These are phyloP conservation scores for Microtus ochrogaster DNA, from an alignment of 2,113 vertebrate species.

Conservation along the genomic window DNA sequence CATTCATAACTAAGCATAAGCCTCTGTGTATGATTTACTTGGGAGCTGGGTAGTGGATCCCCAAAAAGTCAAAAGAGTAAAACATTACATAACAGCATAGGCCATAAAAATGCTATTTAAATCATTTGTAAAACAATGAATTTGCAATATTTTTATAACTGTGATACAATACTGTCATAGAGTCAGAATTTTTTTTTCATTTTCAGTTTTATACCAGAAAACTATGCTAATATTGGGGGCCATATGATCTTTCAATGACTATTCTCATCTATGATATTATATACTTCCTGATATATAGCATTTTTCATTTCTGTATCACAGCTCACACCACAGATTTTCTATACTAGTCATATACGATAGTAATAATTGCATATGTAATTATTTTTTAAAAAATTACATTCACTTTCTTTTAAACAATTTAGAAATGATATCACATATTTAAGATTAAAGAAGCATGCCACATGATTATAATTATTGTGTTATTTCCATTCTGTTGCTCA, in stretches of 20 bases:
- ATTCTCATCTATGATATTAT: neutral
- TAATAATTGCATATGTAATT: neutral
- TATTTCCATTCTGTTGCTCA: neutral
- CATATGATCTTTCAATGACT: neutral
- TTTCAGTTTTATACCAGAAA: slow-evolving; percentile 16
- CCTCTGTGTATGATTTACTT: too few relatives aligned
- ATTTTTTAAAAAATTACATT: neutral
- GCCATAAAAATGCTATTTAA: neutral
- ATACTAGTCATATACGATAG: neutral
- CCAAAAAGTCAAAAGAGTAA: too few relatives aligned
- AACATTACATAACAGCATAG: too few relatives aligned
- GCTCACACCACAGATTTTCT: neutral
- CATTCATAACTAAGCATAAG: too few relatives aligned
- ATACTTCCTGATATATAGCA: neutral
- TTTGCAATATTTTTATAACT: neutral
- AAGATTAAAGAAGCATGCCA: neutral
- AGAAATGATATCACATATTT: neutral
- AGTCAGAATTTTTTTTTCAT: neutral
- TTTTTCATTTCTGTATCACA: neutral
- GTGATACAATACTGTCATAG: neutral
- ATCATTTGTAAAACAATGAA: neutral
- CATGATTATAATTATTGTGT: too few relatives aligned
- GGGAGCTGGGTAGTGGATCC: too few relatives aligned
- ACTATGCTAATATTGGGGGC: neutral
- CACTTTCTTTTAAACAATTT: neutral